These are phyloP conservation scores for Dioctria rufipes DNA, from an alignment of 2,888 invertebrate genomes.

Conservation along the genomic window DNA sequence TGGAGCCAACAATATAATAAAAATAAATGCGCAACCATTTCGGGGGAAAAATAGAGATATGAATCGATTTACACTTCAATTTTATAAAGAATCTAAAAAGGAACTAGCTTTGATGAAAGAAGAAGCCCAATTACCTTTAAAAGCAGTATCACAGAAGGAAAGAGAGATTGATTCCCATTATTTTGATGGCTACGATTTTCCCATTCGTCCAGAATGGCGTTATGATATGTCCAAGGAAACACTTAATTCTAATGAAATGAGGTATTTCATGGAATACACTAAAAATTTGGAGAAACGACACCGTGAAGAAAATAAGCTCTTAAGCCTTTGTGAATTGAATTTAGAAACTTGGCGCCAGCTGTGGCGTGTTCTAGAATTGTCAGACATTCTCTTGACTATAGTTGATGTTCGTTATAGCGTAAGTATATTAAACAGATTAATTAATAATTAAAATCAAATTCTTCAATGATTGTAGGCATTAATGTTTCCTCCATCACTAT, in stretches of 20 bases:
- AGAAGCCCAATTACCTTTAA: constrained; percentile 74
- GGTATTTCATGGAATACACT: constrained; percentile 86
- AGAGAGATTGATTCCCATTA: constrained; percentile 81
- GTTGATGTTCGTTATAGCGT: constrained; percentile 91
- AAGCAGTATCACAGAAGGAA: constrained; percentile 74
- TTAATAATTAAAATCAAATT: constrained; percentile 10
- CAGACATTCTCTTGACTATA: constrained; percentile 89
- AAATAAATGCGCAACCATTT: constrained; percentile 79
- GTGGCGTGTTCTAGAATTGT: constrained; percentile 96
- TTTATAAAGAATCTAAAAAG: constrained; percentile 84
- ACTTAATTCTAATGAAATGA: constrained; percentile 85
- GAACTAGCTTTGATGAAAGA: constrained; percentile 80
- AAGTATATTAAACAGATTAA: constrained; percentile 71
- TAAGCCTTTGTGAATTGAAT: constrained; percentile 94
- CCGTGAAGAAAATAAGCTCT: constrained; percentile 73
- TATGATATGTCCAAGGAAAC: constrained; percentile 81
- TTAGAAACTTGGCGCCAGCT: constrained; percentile 96
- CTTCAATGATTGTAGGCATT: constrained; percentile 73
- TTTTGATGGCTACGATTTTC: constrained; percentile 83
- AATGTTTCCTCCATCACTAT: constrained; percentile 93
- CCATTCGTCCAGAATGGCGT: constrained; percentile 89
- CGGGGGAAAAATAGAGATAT: constrained; percentile 72
- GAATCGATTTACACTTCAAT: constrained; percentile 85
- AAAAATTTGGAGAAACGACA: constrained; percentile 77
- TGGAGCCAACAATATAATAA: constrained; percentile 63